Evolutionary conservation across 2,888 invertebrate species (phyloP), one percentile per base, ranked within the genome.

Genomic region (Aspidapion aeneum): DNA sequence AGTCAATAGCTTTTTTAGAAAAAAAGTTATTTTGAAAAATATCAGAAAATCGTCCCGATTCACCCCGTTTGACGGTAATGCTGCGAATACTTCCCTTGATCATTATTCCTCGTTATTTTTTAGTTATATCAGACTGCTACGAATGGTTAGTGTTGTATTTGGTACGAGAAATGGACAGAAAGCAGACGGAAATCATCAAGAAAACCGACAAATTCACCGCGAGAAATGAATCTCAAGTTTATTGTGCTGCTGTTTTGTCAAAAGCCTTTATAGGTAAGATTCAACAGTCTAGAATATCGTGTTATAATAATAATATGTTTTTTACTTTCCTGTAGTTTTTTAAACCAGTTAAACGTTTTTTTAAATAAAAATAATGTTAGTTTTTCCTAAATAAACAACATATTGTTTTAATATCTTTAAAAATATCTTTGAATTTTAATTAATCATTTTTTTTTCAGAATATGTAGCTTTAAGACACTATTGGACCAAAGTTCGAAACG

Each of bases 81-180:
- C n/a, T n/a, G n/a, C n/a, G n/a, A n/a, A n/a, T n/a, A n/a, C n/a
- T n/a, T n/a, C n/a, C n/a, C n/a, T n/a, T n/a, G n/a, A n/a, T n/a
- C n/a, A n/a, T n/a, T n/a, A n/a, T n/a, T n/a, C n/a, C n/a, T n/a
- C n/a, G n/a, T n/a, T n/a, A n/a, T n/a, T n/a, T 81, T 85, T 21
- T 81, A 92, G 91, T 90, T 77, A 84, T 90, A 65, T 82, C 84
- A 48, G 82, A 84, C 55, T 86, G 89, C 21, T 95, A 92, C 79
- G 87, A 91, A 77, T 96, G 95, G 94, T 82, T 96, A 19, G 83
- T 95, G 55, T 89, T 90, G 70, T 90, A 90, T 82, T 81, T 96
- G 2, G 80, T 93, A n/a, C 82, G 86, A 63, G 84, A 88, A 66
- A 92, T 92, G 0, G 82, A 87, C 64, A 79, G 82, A 22, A 85